Evolutionary conservation across 1,140 invertebrate species (phyloP).

Genomic region (Phthorimaea operculella): DNA sequence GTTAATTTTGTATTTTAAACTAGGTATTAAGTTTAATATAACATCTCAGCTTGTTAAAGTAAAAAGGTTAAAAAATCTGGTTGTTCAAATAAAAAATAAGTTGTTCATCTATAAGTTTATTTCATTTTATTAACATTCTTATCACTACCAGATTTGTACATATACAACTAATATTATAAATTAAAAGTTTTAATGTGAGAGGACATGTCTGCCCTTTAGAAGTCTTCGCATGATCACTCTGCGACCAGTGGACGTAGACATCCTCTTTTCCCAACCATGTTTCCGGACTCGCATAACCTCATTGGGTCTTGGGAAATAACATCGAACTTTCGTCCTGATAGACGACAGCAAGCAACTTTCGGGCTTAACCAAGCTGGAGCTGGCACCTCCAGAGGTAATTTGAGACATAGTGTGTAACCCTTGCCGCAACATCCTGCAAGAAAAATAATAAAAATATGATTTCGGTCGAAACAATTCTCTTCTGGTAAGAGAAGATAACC

Average conservation of each 20-base stretch:
- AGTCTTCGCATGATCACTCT: conserved; percentile 79
- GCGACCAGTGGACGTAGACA: conserved; percentile 75
- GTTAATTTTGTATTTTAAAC: neutral
- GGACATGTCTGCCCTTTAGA: conserved; percentile 76
- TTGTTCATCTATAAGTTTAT: conserved; percentile 9
- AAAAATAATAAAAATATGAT: conserved; percentile 1
- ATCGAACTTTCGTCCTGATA: conserved; percentile 64
- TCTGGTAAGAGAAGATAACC: neutral
- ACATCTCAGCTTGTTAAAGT: conserved; percentile 12
- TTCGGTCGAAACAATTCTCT: neutral
- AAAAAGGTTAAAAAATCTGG: conserved; percentile 2
- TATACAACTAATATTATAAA: neutral
- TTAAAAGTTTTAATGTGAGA: conserved; percentile 71
- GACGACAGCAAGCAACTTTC: conserved; percentile 36
- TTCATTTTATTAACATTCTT: conserved; percentile 1
- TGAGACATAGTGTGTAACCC: conserved; percentile 25
- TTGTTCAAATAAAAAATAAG: conserved; percentile 17
- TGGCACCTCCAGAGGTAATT: conserved; percentile 10
- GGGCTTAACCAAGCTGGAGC: conserved; percentile 32
- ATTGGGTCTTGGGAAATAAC: conserved; percentile 78
- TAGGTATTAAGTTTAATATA: conserved; percentile 4
- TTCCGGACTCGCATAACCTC: conserved; percentile 76
- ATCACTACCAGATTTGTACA: neutral
- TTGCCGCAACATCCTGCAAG: conserved; percentile 34
- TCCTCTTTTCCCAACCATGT: conserved; percentile 76